Base-by-base conservation (phyloP, 1,140 invertebrate species). In the Carposina sasakii region DNA sequence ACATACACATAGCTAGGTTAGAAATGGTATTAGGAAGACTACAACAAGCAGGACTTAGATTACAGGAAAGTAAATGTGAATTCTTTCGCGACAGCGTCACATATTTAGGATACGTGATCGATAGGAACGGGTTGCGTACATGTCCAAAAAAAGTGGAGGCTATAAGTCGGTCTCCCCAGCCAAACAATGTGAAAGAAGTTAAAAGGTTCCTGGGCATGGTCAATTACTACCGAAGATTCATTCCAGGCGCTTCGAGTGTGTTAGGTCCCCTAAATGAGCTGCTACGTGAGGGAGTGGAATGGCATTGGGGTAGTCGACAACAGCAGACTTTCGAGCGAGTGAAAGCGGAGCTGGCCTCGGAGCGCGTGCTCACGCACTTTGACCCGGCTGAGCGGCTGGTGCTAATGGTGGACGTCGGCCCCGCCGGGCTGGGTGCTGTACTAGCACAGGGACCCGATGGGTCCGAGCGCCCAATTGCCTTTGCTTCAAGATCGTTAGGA, bases 401-500 rank as follows among this genome's bases (percentile, higher is more conserved):
- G 58, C n/a, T 47, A 60, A 26, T 51, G 39, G 40, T 56, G 26
- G 68, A 70, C 37, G 76, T 69, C 12, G 68, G 60, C 15, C 57
- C 52, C 22, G 37, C 40, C 4, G 68, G 62, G 2, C 43, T 72
- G 17, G 71, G 54, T n/a, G 66, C 48, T 2, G 51, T 76, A n/a
- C 50, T 73, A 3, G 65, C 69, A 19, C 48, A 30, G 15, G 41
- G 21, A 5, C n/a, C 19, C 4, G 43, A 67, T 15, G 56, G 60
- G 10, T 22, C 54, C 26, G 63, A 69, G 61, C 62, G 48, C 33
- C 71, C 70, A 8, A 64, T 87, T 9, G 66, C 71, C 20, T 86
- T 69, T 52, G 74, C 72, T 6, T 86, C 77, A 8, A 43, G 73
- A 37, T 55, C 71, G 12, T 49, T 86, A 12, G 81, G 71, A 9